Conservation (phyloP, 2,888 invertebrate species). For the Papilio elwesi region DNA sequence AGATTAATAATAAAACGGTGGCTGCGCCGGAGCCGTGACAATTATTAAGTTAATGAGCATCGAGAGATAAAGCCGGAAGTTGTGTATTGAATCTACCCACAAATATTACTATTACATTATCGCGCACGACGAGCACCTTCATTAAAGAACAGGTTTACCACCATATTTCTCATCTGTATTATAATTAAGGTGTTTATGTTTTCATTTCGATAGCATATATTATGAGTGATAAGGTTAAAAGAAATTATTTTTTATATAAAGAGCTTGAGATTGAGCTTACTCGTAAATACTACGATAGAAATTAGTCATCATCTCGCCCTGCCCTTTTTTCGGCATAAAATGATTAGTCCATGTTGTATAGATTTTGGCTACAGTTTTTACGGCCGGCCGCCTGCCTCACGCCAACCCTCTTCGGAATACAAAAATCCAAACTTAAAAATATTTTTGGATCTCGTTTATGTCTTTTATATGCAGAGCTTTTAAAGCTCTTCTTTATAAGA, state of each 20-base stretch:
- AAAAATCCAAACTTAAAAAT: background rate
- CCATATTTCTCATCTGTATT: conserved; percentile 7
- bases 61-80: conserved; percentile 22
- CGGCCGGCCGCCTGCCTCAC: too few relatives aligned
- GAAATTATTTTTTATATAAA: background rate
- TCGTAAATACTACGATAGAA: too few relatives aligned
- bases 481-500: background rate
- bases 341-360: too few relatives aligned
- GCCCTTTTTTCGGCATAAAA: too few relatives aligned
- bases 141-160: conserved; percentile 18
- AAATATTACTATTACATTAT: conserved; percentile 18
- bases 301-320: too few relatives aligned
- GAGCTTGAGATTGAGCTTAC: too few relatives aligned
- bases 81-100: conserved; percentile 19
- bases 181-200: background rate
- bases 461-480: conserved; percentile 1
- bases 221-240: too few relatives aligned
- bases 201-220: conserved; percentile 1
- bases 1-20: conserved; percentile 9
- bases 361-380: too few relatives aligned
- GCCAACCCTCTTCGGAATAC: too few relatives aligned
- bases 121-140: conserved; percentile 14
- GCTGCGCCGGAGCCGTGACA: background rate
- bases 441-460: background rate
- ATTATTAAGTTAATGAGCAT: conserved; percentile 26